These are phyloP conservation scores for Lepidurus apus DNA, from an alignment of 1,140 invertebrate genomes.

Conservation along the genomic window DNA sequence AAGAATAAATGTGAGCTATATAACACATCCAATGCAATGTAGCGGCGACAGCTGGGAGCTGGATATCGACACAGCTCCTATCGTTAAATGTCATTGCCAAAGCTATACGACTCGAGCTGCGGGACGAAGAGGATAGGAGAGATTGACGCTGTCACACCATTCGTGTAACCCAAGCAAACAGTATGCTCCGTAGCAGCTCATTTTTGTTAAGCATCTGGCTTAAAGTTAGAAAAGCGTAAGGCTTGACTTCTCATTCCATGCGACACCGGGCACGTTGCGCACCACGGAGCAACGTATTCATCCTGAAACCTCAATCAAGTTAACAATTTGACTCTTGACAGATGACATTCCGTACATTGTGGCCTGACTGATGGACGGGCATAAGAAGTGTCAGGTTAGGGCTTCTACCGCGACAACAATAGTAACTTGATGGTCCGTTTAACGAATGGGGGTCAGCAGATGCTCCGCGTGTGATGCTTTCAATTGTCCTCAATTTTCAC, in stretches of 20 bases:
- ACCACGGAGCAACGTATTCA: not conserved
- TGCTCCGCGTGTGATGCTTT: not conserved
- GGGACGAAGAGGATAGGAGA: not conserved
- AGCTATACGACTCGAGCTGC: not conserved
- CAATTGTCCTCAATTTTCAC: not conserved
- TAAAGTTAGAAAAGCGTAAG: not conserved
- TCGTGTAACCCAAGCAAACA: not conserved
- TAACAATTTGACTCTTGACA: not conserved
- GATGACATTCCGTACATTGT: not conserved
- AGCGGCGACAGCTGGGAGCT: slow-evolving; percentile 20
- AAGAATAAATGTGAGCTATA: slow-evolving; percentile 12
- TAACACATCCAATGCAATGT: slow-evolving; percentile 19
- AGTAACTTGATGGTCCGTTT: not conserved
- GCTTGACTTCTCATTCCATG: not conserved
- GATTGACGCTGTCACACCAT: slow-evolving; percentile 7
- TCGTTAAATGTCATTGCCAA: slow-evolving; percentile 17
- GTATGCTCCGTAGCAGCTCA: not conserved
- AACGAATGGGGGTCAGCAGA: not conserved
- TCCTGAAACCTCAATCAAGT: not conserved
- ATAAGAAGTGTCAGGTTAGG: slow-evolving; percentile 13
- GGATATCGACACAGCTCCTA: slow-evolving; percentile 17
- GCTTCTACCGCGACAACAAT: not conserved
- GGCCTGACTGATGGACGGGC: not conserved
- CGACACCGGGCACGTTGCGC: not conserved
- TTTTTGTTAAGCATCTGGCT: not conserved